Conservation (phyloP, 2,888 invertebrate species). For the Platerodrilus igneus region DNA sequence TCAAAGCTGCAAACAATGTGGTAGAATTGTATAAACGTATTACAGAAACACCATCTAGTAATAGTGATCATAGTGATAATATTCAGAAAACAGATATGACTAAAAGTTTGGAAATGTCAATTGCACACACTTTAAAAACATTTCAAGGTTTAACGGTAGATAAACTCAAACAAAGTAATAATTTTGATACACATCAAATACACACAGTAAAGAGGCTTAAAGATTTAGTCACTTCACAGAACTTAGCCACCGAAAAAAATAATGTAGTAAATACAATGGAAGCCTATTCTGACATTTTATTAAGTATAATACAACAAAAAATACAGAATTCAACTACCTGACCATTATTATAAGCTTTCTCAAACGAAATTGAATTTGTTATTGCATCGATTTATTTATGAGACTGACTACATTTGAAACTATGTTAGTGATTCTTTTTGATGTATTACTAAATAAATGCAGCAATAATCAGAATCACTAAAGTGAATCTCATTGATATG, state of each 20-base stretch:
- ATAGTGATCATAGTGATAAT: slow-evolving; percentile 24
- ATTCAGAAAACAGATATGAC: slow-evolving; percentile 49
- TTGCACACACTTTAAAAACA: slow-evolving; percentile 56
- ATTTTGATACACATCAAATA: slow-evolving; percentile 47
- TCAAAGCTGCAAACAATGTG: slow-evolving; percentile 64
- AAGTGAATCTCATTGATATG: slow-evolving; percentile 8
- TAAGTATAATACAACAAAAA: slow-evolving; percentile 59
- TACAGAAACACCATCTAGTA: slow-evolving; percentile 49
- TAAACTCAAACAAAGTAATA: slow-evolving; percentile 42
- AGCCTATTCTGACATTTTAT: slow-evolving; percentile 58
- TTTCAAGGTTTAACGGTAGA: slow-evolving; percentile 50
- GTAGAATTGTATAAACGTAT: slow-evolving; percentile 66
- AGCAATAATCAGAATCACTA: background rate
- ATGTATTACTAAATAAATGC: slow-evolving; percentile 3
- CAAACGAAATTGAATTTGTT: background rate
- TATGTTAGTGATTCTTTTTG: background rate
- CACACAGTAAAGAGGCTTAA: slow-evolving; percentile 52
- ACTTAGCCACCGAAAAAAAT: slow-evolving; percentile 46
- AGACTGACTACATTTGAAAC: slow-evolving; percentile 6
- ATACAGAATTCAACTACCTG: slow-evolving; percentile 37
- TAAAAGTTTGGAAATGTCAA: slow-evolving; percentile 56
- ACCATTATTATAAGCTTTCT: slow-evolving; percentile 24
- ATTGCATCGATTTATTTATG: slow-evolving; percentile 1
- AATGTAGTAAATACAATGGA: slow-evolving; percentile 58
- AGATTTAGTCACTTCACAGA: slow-evolving; percentile 44